Evolutionary conservation across 2,797 vertebrate species (phyloP).

Genomic region (Falco cherrug): DNA sequence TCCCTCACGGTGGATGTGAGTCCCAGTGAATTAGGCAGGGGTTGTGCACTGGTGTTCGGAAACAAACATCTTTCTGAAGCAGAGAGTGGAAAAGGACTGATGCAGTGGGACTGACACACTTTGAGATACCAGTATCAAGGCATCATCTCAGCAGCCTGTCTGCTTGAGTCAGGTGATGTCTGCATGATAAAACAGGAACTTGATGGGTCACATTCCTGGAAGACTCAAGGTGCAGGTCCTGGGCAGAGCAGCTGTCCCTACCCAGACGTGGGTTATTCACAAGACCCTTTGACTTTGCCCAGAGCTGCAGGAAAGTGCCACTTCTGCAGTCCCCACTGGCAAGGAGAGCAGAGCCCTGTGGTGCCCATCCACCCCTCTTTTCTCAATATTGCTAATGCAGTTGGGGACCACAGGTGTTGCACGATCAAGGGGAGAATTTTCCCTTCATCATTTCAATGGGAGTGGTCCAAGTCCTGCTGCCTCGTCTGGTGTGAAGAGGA

Average conservation of each 20-base stretch:
- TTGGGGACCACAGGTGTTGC: not conserved
- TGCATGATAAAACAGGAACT: not conserved
- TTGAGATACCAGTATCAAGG: not conserved
- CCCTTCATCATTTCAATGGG: not conserved
- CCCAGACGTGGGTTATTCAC: not conserved
- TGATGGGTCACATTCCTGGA: not conserved
- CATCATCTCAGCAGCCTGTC: not conserved
- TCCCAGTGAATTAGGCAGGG: not conserved
- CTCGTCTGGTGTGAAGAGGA: not conserved
- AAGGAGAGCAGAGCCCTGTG: not conserved
- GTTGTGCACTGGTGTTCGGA: not conserved
- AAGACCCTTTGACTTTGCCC: not conserved
- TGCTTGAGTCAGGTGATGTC: not conserved
- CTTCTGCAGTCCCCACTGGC: not conserved
- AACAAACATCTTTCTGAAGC: not conserved
- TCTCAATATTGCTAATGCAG: not conserved
- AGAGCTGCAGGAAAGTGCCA: not conserved
- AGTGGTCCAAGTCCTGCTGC: not conserved
- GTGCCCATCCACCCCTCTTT: not conserved
- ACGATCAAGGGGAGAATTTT: not conserved
- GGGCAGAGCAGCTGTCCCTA: not conserved
- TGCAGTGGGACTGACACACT: rapidly evolving
- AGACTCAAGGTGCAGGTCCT: not conserved
- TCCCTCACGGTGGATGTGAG: not conserved
- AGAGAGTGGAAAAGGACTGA: not conserved